Base-by-base conservation (phyloP, 2,888 invertebrate species). In the Sepiola atlantica region DNA sequence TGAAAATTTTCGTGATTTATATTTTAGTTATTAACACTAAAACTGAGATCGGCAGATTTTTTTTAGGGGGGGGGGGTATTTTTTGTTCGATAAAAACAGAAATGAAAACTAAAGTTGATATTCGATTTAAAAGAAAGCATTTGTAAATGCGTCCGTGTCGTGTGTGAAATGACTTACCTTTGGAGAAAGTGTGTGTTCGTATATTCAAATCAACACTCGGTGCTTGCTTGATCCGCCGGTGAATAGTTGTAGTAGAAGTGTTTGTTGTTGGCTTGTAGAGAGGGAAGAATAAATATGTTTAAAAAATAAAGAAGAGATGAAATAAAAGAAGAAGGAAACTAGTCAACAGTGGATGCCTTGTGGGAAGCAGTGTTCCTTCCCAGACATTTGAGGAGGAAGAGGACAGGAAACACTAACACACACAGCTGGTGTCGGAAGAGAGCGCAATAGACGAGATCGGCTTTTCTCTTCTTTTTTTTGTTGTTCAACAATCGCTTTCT, bases 361-460 rank as follows among this genome's bases (percentile, higher is more conserved):
- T 77, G 77, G 77, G 77, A 77, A 77, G 77, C n/a, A n/a, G n/a
- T 77, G 77, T 77, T 77, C n/a, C 77, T 77, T 77, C 77, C 77
- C n/a, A 77, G n/a, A 77, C 77, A 77, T 77, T 77, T 77, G 77
- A n/a, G 16, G n/a, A n/a, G n/a, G 77, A 77, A n/a, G 77, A 45
- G 45, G 45, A 45, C 45, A 45, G 45, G n/a, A 45, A 2, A 45
- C 45, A 45, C 45, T 45, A 45, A 45, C 45, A n/a, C n/a, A 77
- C n/a, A 14, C 77, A 77, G 77, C 77, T 77, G 77, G 77, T 45
- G 45, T 45, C 77, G n/a, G 77, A 77, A 45, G 45, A 8, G n/a
- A 8, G 45, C 45, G 45, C 45, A 45, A 8, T 45, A 45, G 45
- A 45, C 45, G 45, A 45, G 8, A 8, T 45, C 45, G 45, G 45